These are phyloP conservation scores for Salvelinus fontinalis DNA, from an alignment of 2,113 vertebrate genomes.

Conservation along the genomic window DNA sequence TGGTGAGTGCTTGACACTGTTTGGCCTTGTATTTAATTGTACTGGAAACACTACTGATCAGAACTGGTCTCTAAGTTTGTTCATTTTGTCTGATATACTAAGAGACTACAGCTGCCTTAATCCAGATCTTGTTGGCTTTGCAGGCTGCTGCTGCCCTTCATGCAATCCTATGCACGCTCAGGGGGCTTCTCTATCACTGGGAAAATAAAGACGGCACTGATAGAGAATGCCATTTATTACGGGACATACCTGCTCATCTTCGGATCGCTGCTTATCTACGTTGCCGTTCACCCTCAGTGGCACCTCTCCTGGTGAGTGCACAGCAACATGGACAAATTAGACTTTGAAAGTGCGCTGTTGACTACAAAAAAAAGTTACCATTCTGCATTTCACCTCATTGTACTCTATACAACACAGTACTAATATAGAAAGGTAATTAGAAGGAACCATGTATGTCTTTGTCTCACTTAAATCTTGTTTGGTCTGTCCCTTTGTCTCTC, in stretches of 20 bases:
- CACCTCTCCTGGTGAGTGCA: constrained; percentile 88
- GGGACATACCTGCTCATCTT: constrained; percentile 97
- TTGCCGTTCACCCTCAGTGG: constrained; percentile 87
- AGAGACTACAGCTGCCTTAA: not conserved
- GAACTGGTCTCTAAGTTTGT: not conserved
- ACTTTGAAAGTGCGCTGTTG: not conserved
- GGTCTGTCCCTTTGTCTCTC: not conserved
- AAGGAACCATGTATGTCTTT: not conserved
- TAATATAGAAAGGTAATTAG: no score
- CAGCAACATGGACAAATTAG: not conserved
- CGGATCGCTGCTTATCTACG: constrained; percentile 95
- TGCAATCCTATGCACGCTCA: constrained; percentile 97
- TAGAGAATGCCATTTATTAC: constrained; percentile 98
- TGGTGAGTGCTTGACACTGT: constrained; percentile 76
- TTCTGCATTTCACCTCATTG: not conserved
- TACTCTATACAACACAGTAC: not conserved
- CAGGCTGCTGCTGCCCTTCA: constrained; percentile 97
- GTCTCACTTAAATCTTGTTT: not conserved
- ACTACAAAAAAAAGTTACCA: no score
- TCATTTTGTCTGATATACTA: not conserved
- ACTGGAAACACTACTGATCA: not conserved
- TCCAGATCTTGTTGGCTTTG: not conserved
- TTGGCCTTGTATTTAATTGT: not conserved
- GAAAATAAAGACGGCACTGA: constrained; percentile 95
- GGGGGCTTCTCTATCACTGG: constrained; percentile 96